Evolutionary conservation across 2,888 invertebrate genomes (phyloP).

Genomic region (Cremastinae sp.): DNA sequence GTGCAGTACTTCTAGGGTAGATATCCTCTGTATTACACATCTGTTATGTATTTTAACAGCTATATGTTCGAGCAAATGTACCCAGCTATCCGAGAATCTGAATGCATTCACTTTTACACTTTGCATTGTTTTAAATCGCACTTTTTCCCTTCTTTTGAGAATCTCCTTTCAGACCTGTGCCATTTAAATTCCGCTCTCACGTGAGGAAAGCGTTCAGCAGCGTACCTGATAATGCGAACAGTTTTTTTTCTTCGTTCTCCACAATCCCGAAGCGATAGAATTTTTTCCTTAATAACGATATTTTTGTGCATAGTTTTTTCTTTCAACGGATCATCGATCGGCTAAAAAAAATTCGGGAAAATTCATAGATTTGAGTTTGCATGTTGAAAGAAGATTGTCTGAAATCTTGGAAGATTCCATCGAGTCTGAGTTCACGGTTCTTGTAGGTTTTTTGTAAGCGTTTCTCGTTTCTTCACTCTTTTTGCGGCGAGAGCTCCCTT

Average conservation of each 20-base stretch:
- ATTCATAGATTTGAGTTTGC: too few species aligned
- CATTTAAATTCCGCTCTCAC: slow-evolving; percentile 4
- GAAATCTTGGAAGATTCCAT: background rate
- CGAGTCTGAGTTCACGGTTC: slow-evolving; percentile 7
- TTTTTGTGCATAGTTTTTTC: too few species aligned
- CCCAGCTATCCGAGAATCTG: slow-evolving; percentile 7
- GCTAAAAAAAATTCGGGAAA: too few species aligned
- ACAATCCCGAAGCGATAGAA: too few species aligned
- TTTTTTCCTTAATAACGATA: too few species aligned
- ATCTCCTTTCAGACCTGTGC: background rate
- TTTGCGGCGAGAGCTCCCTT: slow-evolving; percentile 11
- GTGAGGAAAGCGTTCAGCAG: too few species aligned
- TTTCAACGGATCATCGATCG: too few species aligned
- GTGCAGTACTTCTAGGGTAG: slow-evolving; percentile 8
- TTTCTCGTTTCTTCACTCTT: slow-evolving; percentile 13
- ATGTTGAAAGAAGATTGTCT: too few species aligned
- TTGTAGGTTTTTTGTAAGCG: slow-evolving; percentile 30
- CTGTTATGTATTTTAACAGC: slow-evolving; percentile 24
- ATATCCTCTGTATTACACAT: background rate
- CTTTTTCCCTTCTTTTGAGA: slow-evolving; percentile 4
- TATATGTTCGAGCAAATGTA: background rate
- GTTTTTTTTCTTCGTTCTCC: too few species aligned
- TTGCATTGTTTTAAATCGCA: slow-evolving; percentile 4
- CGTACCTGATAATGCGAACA: too few species aligned
- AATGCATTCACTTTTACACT: slow-evolving; percentile 17